Evolutionary conservation across 2,113 vertebrate species (phyloP).

Genomic region (Chionis minor): DNA sequence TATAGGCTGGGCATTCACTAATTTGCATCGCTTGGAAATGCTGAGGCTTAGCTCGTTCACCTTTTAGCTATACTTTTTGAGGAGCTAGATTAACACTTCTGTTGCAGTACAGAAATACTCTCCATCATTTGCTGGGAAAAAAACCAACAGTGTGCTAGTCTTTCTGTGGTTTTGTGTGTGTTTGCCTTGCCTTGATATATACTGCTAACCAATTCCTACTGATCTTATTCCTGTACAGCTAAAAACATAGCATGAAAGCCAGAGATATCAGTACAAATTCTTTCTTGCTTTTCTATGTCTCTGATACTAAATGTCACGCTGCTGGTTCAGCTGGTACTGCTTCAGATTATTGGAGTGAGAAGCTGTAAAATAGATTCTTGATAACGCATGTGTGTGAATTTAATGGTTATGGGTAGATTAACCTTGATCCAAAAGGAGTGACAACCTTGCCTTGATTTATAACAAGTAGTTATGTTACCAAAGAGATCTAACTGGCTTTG

Average conservation of each 20-base stretch:
- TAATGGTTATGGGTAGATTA: background rate
- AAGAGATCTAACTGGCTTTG: background rate
- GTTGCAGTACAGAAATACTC: background rate
- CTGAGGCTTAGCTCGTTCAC: background rate
- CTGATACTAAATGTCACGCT: background rate
- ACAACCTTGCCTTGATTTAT: conserved; percentile 7
- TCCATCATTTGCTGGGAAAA: background rate
- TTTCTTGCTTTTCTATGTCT: background rate
- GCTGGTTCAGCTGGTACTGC: background rate
- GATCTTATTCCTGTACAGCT: background rate
- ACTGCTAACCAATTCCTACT: background rate
- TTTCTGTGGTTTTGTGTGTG: background rate
- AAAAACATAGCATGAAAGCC: background rate
- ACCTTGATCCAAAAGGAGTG: background rate
- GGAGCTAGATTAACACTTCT: background rate
- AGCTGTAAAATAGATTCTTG: background rate
- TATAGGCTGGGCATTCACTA: background rate
- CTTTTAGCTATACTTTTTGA: background rate
- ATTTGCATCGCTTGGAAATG: background rate
- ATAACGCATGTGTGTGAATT: background rate
- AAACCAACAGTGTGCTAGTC: background rate
- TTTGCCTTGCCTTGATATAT: background rate
- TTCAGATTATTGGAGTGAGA: background rate
- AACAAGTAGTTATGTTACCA: background rate
- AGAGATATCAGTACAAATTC: background rate